These are phyloP conservation scores for Drosophila subquinaria DNA, from an alignment of 2,888 invertebrate genomes.

Conservation along the genomic window DNA sequence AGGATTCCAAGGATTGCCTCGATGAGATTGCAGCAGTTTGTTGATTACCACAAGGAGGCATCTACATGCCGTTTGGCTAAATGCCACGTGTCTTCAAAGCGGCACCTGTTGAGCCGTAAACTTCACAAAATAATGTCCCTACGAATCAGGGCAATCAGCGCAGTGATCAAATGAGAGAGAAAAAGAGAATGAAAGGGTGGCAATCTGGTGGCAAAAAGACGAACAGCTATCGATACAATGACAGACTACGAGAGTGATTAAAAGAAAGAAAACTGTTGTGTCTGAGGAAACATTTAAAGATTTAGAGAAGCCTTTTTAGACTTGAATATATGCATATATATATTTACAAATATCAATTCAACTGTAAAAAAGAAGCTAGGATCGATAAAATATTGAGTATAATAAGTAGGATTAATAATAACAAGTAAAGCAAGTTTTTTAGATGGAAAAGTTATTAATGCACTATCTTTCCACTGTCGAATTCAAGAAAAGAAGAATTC, in stretches of 20 bases:
- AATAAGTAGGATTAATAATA: too few relatives aligned
- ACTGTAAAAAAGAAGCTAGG: too few relatives aligned
- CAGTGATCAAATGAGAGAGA: neutral
- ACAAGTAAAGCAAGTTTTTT: too few relatives aligned
- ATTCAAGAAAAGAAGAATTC: too few relatives aligned
- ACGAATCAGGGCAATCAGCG: neutral
- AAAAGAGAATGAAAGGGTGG: neutral
- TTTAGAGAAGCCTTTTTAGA: too few relatives aligned
- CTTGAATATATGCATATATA: too few relatives aligned
- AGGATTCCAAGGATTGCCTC: neutral
- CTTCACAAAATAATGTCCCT: neutral
- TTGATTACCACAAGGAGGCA: constrained; percentile 5
- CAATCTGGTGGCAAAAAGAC: too few relatives aligned
- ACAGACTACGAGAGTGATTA: neutral
- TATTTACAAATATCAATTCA: too few relatives aligned
- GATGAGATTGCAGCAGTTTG: constrained; percentile 10
- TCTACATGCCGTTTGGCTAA: neutral
- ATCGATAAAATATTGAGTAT: too few relatives aligned
- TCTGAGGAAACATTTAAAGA: too few relatives aligned
- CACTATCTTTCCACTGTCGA: too few relatives aligned
- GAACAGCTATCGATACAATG: neutral
- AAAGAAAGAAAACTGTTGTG: neutral
- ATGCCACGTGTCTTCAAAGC: neutral
- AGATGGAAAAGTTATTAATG: too few relatives aligned
- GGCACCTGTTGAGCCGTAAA: constrained; percentile 16